Evolutionary conservation across 1,140 invertebrate species (phyloP).

Genomic region (Megathymus violae): DNA sequence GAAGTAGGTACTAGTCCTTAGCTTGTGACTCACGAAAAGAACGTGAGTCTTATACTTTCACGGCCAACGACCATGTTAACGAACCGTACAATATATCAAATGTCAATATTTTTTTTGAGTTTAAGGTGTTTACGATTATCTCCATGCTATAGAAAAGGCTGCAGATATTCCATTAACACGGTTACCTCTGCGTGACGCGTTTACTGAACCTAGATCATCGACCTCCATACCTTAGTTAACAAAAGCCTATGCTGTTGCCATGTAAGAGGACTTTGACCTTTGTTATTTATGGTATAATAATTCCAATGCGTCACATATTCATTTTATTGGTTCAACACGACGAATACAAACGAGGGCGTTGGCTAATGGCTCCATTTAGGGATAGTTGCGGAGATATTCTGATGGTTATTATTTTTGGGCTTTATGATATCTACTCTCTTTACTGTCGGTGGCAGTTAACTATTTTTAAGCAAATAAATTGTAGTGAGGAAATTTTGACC

Average conservation of each 20-base stretch:
- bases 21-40: conserved; percentile 9
- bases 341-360: conserved; percentile 26
- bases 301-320: conserved; percentile 24
- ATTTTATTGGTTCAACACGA: conserved; percentile 23
- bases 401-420: conserved; percentile 15
- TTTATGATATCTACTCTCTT: background rate
- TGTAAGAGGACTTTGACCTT: conserved; percentile 51
- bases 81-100: conserved; percentile 15
- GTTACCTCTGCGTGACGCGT: conserved; percentile 52
- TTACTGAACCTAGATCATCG: conserved; percentile 47
- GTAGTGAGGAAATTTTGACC: no score
- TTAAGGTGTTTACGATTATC: conserved; percentile 10
- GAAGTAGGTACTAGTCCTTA: no score
- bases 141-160: conserved; percentile 19
- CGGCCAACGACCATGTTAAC: conserved; percentile 16
- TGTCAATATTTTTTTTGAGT: conserved; percentile 5
- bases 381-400: conserved; percentile 11
- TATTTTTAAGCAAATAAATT: no score
- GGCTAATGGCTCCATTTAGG: conserved; percentile 15
- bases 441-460: no score
- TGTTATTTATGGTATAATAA: conserved; percentile 45
- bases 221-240: conserved; percentile 52
- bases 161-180: conserved; percentile 48
- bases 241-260: conserved; percentile 47
- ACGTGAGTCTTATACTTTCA: conserved; percentile 17